A percentile compares a stretch with the other conserved stretches of the same genome.
Conservation (phyloP, 2,113 vertebrate species). For the Anhinga rufa region DNA sequence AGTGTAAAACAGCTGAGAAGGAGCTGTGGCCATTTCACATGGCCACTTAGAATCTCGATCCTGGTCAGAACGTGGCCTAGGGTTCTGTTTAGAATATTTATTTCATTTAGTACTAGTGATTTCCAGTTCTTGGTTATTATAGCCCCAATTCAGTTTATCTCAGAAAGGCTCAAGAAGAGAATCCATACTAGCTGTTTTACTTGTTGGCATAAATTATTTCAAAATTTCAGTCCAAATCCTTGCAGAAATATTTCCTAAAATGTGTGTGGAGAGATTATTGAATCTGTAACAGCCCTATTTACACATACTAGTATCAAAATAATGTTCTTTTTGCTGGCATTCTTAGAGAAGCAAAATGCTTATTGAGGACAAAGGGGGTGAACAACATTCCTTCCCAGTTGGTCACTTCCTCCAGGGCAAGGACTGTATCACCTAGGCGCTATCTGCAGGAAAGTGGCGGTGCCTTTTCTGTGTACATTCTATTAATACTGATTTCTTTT, state of each 20-base stretch:
- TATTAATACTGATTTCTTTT: background rate
- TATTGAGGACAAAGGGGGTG: background rate
- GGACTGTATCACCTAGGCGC: background rate
- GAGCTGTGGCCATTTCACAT: background rate
- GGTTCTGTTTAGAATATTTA: background rate
- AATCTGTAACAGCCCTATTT: background rate
- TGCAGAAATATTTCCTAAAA: background rate
- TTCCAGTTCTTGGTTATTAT: background rate
- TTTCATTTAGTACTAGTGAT: background rate
- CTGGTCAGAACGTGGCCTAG: background rate
- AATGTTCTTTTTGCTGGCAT: background rate
- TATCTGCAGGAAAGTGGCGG: background rate
- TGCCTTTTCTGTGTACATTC: background rate
- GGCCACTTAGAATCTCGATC: background rate
- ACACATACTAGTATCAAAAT: background rate
- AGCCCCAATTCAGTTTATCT: background rate
- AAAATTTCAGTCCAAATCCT: background rate
- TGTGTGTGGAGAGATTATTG: background rate
- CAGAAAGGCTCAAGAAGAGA: background rate
- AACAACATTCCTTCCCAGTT: background rate
- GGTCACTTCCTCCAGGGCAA: background rate
- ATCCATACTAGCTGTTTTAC: background rate
- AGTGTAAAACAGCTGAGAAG: background rate
- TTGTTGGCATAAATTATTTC: background rate
- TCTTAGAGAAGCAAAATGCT: background rate